Base-by-base conservation (phyloP, 30 jellyfish, hydroid and myxozoan species). In the Haliclystus octoradiatus region DNA sequence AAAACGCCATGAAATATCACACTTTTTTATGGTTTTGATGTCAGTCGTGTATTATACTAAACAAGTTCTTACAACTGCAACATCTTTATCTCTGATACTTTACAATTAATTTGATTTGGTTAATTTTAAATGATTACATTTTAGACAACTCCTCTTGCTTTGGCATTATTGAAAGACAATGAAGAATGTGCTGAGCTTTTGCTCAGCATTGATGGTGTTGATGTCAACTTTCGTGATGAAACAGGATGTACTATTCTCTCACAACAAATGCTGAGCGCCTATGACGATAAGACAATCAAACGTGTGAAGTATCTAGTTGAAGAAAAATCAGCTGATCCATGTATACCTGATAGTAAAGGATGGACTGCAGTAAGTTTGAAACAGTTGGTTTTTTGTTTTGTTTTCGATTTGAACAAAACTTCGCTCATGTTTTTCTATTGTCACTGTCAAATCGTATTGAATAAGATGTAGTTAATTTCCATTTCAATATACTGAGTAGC, bases 141-240 rank as follows among this genome's bases (percentile, higher is more conserved):
- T 0, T 57, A 83, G 95, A 74, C 95, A 14, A 83, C 95, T 32
- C 95, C 95, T 12, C 40, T 83, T 33, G 89, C 95, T 14, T 65
- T 83, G 0, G 90, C 95, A 3, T 51, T 83, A 14, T 63, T 69
- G 57, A 74, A 74, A 52, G 85, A 74, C 31, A 49, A 83, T 76
- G 26, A 71, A 15, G 74, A 68, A 40, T 73, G 85, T 68, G 91
- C 91, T 19, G 95, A 83, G 26, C 85, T 83, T 1, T 76, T 83
- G 53, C 71, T 74, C 52, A 69, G 70, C 52, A 52, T 57, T 1
- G 79, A 75, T 46, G 57, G 57, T 5, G 84, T 83, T 24, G 79
- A 83, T 33, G 89, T 83, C 53, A 70, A 83, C 52, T 74, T 63
- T 35, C 80, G 84, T 24, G 95, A 83, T 34, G 95, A 83, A 40